phyloP scores from a whole-genome alignment of 2,888 invertebrate species.

The Pachydiplax longipennis region DNA sequence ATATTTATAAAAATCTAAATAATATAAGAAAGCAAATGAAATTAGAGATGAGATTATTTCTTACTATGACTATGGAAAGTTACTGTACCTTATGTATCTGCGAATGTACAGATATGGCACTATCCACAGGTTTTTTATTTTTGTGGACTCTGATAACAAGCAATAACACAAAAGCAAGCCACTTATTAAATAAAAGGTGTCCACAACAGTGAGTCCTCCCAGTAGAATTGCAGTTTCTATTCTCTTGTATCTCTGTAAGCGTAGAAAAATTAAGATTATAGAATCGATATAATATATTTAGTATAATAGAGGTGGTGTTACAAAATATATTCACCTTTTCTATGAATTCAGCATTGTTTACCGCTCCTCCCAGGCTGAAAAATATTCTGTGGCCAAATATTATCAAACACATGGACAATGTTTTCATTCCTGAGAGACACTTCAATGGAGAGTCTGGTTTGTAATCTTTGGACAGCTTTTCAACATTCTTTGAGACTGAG shows the following conservation, averaged over 20 bases:
- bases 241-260: background rate
- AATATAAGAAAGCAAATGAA: too few species aligned
- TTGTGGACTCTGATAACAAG: background rate
- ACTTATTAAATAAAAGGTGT: constrained; percentile 3
- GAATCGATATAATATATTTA: background rate
- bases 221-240: background rate
- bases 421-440: background rate
- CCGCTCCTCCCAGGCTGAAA: background rate
- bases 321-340: background rate
- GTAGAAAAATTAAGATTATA: background rate
- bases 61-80: too few species aligned
- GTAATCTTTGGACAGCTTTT: background rate
- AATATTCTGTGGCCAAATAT: constrained; percentile 2
- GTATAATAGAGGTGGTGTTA: background rate
- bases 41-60: too few species aligned
- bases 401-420: background rate
- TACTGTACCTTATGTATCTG: constrained; percentile 1
- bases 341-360: background rate
- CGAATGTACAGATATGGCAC: background rate
- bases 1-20: too few species aligned
- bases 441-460: background rate
- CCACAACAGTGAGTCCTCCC: background rate
- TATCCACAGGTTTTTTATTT: background rate
- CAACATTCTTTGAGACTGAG: background rate
- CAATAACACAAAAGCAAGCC: constrained; percentile 6